phyloP scores from a whole-genome alignment of 2,888 invertebrate genomes.

The Zelleria hepariella region DNA sequence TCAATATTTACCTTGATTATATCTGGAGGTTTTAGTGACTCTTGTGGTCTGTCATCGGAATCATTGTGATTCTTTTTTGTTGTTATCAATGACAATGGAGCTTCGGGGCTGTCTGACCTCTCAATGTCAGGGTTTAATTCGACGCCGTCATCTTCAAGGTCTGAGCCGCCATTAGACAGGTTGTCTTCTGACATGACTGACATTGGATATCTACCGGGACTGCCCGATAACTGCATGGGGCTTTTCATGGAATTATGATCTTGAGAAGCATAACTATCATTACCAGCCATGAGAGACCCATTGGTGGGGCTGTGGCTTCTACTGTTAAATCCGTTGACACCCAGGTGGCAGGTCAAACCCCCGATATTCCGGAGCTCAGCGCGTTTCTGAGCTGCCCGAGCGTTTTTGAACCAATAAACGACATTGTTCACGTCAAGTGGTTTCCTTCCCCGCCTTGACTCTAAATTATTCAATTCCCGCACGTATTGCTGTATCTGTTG shows the following conservation, averaged over 20 bases:
- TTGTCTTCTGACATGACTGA: slow-evolving; percentile 78
- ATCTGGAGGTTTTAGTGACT: slow-evolving; percentile 67
- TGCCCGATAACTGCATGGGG: slow-evolving; percentile 68
- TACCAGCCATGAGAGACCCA: slow-evolving; percentile 73
- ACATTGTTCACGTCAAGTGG: slow-evolving; percentile 96
- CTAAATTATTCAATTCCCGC: slow-evolving; percentile 91
- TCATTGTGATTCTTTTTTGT: slow-evolving; percentile 67
- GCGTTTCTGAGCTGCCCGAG: slow-evolving; percentile 94
- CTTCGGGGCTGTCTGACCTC: slow-evolving; percentile 75
- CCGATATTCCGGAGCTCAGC: slow-evolving; percentile 82
- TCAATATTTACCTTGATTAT: slow-evolving; percentile 54
- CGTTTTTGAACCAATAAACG: slow-evolving; percentile 98
- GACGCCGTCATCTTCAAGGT: slow-evolving; percentile 78
- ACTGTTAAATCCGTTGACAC: slow-evolving; percentile 75
- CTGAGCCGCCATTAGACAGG: slow-evolving; percentile 76
- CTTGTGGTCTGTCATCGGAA: slow-evolving; percentile 59
- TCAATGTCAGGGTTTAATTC: slow-evolving; percentile 60
- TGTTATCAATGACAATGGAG: slow-evolving; percentile 80
- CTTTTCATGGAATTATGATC: slow-evolving; percentile 76
- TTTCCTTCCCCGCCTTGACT: slow-evolving; percentile 92
- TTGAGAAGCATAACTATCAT: slow-evolving; percentile 71
- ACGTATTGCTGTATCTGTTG: slow-evolving; percentile 98
- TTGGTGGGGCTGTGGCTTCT: slow-evolving; percentile 76
- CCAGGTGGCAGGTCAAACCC: slow-evolving; percentile 71
- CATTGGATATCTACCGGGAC: slow-evolving; percentile 73